phyloP scores from a whole-genome alignment of 2,888 invertebrate species.

The Leucophenga maculata region DNA sequence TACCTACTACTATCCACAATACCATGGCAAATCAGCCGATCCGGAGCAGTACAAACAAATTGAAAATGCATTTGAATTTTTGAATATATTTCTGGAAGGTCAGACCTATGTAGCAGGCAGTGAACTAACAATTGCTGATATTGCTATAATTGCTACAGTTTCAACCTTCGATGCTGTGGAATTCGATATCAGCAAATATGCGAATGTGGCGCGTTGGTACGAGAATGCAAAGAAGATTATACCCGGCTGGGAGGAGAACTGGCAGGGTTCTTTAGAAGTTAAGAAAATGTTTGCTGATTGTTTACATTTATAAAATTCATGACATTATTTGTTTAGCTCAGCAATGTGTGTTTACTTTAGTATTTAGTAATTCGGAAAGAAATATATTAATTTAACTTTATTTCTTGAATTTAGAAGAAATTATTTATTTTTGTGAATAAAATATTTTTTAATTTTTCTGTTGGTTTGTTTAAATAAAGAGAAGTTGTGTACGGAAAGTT shows the following conservation, averaged over 20 bases:
- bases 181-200: conserved; percentile 79
- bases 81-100: conserved; percentile 81
- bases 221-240: conserved; percentile 74
- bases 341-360: no score
- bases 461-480: no score
- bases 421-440: no score
- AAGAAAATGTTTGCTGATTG: conserved; percentile 52
- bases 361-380: no score
- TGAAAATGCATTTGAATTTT: conserved; percentile 77
- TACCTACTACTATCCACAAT: conserved; percentile 79
- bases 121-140: conserved; percentile 83
- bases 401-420: no score
- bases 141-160: conserved; percentile 79
- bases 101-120: conserved; percentile 82
- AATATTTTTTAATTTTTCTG: no score
- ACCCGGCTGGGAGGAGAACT: conserved; percentile 76
- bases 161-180: conserved; percentile 79
- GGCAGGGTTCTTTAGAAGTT: conserved; percentile 74
- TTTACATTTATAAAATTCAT: background rate
- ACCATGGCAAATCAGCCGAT: conserved; percentile 76
- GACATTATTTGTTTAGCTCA: no score
- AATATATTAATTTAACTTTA: no score
- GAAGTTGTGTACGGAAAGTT: no score
- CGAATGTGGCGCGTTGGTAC: conserved; percentile 79
- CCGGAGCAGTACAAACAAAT: conserved; percentile 79